phyloP scores from a whole-genome alignment of 2,888 invertebrate genomes.

The Alloplasta piceator region DNA sequence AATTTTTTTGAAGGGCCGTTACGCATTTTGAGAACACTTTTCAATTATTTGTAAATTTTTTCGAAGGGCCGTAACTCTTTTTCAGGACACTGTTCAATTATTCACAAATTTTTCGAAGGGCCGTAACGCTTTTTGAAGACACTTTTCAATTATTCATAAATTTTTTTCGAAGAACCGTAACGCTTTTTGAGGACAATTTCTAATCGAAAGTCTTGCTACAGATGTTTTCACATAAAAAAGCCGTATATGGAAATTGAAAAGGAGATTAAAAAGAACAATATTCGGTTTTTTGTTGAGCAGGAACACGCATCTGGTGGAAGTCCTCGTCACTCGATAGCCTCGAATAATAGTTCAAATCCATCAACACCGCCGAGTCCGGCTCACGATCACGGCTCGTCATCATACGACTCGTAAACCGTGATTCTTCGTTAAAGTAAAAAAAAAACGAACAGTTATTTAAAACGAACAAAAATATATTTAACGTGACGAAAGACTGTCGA shows the following conservation, averaged over 20 bases:
- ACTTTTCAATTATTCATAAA: too few species aligned
- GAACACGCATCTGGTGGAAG: conserved; percentile 85
- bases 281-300: conserved; percentile 71
- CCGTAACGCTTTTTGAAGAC: too few species aligned
- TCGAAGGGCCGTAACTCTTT: too few species aligned
- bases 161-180: too few species aligned
- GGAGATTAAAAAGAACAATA: background rate
- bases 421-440: conserved; percentile 4
- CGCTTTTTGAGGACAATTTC: too few species aligned
- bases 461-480: conserved; percentile 19
- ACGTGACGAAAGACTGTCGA: conserved; percentile 29
- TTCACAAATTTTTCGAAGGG: too few species aligned
- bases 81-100: too few species aligned
- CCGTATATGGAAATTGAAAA: background rate
- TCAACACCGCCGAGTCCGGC: conserved; percentile 89
- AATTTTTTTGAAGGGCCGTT: too few species aligned
- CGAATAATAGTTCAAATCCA: conserved; percentile 90
- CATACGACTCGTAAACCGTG: conserved; percentile 86
- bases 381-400: conserved; percentile 88
- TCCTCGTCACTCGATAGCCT: conserved; percentile 89
- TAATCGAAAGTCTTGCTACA: too few species aligned
- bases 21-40: too few species aligned
- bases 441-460: conserved; percentile 1
- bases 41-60: too few species aligned
- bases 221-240: too few species aligned